Base-by-base conservation (phyloP, 2,797 vertebrate species). In the Ataeniobius toweri region DNA sequence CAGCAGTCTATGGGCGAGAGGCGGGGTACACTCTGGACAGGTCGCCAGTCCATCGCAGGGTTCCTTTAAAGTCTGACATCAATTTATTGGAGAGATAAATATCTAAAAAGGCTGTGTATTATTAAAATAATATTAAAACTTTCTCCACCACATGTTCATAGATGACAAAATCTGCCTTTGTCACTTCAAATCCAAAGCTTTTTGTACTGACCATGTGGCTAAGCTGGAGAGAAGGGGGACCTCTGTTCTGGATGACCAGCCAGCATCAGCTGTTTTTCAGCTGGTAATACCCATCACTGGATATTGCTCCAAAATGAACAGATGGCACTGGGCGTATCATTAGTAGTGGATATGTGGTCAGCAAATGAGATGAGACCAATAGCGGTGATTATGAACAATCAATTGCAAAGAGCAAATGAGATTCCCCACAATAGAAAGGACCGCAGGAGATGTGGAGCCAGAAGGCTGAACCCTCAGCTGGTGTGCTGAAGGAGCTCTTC, bases 401-500 rank as follows among this genome's bases (percentile, higher is more conserved):
- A 94, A 92, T 93, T 85, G 79, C 78, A 46, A 77, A 85, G 82
- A 90, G 88, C 86, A 89, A 89, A 89, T 79, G 82, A 80, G 81
- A 82, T 87, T 76, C 50, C 65, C 86, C 81, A 83, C 41, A 74
- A 18, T 6, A 16, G 28, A 20, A 36, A 63, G 83, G 77, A 83
- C 1, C 28, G 72, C 31, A 3, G 44, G 71, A 85, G 76, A 88
- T 0, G 74, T 80, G 0, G 68, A n/a, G 81, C 83, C 86, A 90
- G 89, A 89, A 86, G 84, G 80, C 53, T 39, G 63, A 22, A 24
- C 18, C 63, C 36, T 22, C 53, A 39, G 28, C 86, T 86, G 86
- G 76, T 1, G 79, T 89, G 88, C 89, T 90, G 75, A 48, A 77
- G 74, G 85, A 78, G 68, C 68, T 55, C n/a, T 75, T 86, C 74